Percentiles rank a stretch among this genome's conserved stretches.
These are phyloP conservation scores for Heteractis magnifica DNA, from an alignment of 92 coral and sea anemone species.

Conservation along the genomic window DNA sequence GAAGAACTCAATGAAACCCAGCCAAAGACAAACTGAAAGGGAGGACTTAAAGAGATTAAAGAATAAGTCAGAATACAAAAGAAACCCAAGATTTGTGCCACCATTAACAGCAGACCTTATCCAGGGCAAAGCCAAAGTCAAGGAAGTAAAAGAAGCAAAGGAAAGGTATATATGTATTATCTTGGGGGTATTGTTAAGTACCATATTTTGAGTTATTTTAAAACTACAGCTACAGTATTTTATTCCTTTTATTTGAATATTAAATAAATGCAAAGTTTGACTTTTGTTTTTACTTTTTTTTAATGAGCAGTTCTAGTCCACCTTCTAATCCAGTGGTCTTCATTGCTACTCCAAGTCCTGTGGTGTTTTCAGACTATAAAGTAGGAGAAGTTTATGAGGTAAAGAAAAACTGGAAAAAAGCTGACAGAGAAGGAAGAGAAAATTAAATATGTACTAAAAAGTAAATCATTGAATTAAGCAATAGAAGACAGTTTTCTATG, in stretches of 20 bases:
- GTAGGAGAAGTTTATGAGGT: constrained; percentile 95
- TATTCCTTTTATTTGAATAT: too few species aligned
- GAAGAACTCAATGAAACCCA: constrained; percentile 96
- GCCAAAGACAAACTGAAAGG: constrained; percentile 78
- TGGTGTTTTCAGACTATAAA: constrained; percentile 81
- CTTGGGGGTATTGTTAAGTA: not conserved
- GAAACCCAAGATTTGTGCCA: constrained; percentile 96
- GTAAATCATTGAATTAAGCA: not conserved
- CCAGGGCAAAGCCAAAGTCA: constrained; percentile 32
- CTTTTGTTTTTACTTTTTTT: not conserved
- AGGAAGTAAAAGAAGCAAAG: constrained; percentile 16
- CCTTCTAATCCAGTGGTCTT: constrained; percentile 63
- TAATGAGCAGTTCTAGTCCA: constrained; percentile 24
- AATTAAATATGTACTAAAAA: too few species aligned
- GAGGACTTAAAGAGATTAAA: constrained; percentile 77
- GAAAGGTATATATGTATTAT: constrained; percentile 8
- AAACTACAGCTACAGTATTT: too few species aligned
- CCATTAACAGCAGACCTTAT: constrained; percentile 82
- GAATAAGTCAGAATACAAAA: constrained; percentile 88
- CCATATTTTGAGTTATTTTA: too few species aligned
- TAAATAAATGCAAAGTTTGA: too few species aligned
- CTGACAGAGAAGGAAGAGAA: too few species aligned
- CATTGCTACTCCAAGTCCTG: constrained; percentile 81
- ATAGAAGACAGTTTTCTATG: too few species aligned
- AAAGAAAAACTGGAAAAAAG: not conserved